Conservation (phyloP, 2,888 invertebrate genomes). For the Escarpia spicata region DNA sequence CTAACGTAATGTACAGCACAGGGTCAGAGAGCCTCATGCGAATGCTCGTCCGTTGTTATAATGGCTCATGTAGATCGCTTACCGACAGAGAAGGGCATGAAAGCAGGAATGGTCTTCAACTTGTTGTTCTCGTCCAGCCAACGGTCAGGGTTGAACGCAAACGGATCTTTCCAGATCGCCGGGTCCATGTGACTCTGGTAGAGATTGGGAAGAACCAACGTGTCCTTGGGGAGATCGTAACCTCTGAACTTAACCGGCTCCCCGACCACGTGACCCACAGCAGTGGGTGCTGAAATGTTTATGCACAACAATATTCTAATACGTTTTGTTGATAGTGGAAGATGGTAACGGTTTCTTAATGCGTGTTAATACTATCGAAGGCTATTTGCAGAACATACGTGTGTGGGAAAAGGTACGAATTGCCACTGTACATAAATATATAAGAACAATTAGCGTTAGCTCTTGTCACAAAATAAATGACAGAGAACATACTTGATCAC, state of each 20-base stretch:
- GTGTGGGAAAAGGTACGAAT: neutral
- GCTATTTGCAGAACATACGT: neutral
- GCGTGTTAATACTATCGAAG: neutral
- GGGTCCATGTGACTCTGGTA: constrained; percentile 4
- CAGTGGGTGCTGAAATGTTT: neutral
- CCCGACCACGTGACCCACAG: neutral
- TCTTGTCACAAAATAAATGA: no score
- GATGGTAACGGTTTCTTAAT: neutral
- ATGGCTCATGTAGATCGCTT: neutral
- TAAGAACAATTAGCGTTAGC: no score
- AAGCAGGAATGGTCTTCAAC: neutral
- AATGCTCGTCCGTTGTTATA: no score
- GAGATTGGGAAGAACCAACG: neutral
- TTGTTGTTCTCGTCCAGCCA: neutral
- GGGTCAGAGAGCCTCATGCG: no score
- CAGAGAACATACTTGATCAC: neutral
- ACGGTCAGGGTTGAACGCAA: neutral
- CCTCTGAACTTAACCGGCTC: neutral
- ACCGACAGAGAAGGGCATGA: constrained; percentile 11
- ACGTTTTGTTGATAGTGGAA: neutral
- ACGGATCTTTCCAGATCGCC: neutral
- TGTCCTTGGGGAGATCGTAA: neutral
- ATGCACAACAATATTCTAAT: neutral
- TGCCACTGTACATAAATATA: no score
- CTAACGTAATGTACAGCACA: no score